These are phyloP conservation scores for Eclectus roratus DNA, from an alignment of 2,113 vertebrate genomes.

Conservation along the genomic window DNA sequence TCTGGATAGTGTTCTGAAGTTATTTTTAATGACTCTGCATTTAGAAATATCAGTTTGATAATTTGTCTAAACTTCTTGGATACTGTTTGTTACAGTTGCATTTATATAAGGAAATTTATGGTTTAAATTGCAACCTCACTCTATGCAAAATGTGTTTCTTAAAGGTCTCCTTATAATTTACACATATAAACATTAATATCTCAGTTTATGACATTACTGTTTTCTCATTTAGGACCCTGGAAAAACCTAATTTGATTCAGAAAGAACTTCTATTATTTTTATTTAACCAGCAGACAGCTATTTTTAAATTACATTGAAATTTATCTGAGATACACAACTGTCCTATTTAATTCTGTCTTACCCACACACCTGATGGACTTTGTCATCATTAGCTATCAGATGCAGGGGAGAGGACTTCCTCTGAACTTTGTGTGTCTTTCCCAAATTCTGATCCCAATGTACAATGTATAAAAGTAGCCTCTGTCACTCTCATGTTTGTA, in stretches of 20 bases:
- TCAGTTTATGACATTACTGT: neutral
- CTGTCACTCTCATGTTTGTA: neutral
- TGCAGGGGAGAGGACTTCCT: neutral
- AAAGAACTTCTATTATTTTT: neutral
- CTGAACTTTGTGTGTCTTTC: neutral
- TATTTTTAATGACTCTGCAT: slow-evolving; percentile 1
- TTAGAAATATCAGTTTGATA: neutral
- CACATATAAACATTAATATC: neutral
- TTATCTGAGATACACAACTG: neutral
- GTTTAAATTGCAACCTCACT: neutral
- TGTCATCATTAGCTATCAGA: neutral
- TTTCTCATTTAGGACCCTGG: neutral
- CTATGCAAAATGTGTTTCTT: neutral
- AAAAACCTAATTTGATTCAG: neutral
- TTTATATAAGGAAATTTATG: neutral
- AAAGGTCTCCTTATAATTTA: neutral
- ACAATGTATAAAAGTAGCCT: neutral
- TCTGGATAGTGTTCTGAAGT: neutral
- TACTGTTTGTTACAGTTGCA: neutral
- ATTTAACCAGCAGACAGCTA: neutral
- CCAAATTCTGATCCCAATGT: neutral
- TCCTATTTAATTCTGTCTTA: neutral
- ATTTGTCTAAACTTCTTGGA: neutral
- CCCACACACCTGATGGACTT: neutral
- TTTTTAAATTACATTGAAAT: neutral